Conservation (phyloP, 1,140 invertebrate species). For the Aphaenogaster floridana region DNA sequence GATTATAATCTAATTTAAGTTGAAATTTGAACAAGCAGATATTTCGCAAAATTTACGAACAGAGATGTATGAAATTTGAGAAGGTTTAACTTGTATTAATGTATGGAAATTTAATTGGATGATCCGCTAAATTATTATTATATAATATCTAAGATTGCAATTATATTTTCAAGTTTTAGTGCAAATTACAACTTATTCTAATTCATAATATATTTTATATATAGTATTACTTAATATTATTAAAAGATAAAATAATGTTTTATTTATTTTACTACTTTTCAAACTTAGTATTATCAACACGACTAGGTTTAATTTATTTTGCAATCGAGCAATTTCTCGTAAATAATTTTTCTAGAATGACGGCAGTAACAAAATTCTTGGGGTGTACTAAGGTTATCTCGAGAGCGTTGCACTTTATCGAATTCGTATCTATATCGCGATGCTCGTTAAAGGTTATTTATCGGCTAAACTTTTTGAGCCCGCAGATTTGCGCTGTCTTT, state of each 20-base stretch:
- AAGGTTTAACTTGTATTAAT: slow-evolving; percentile 17
- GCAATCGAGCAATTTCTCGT: not conserved
- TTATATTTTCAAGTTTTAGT: slow-evolving; percentile 10
- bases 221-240: not conserved
- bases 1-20: slow-evolving; percentile 29
- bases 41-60: slow-evolving; percentile 2
- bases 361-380: slow-evolving; percentile 20
- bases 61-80: slow-evolving; percentile 11
- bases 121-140: not conserved
- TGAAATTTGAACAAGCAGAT: slow-evolving; percentile 28
- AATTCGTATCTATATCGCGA: slow-evolving; percentile 30
- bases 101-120: slow-evolving; percentile 13
- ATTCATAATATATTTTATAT: not conserved
- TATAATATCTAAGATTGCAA: slow-evolving; percentile 2
- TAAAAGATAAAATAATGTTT: not conserved
- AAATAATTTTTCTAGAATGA: slow-evolving; percentile 18
- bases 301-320: not conserved
- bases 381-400: slow-evolving; percentile 14
- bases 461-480: slow-evolving; percentile 63
- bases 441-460: slow-evolving; percentile 78
- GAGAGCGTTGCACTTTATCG: slow-evolving; percentile 53
- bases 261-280: not conserved
- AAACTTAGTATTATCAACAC: not conserved
- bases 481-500: slow-evolving; percentile 69
- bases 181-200: not conserved